Conservation (phyloP, 1,140 invertebrate genomes). For the Rhagoletis pomonella region DNA sequence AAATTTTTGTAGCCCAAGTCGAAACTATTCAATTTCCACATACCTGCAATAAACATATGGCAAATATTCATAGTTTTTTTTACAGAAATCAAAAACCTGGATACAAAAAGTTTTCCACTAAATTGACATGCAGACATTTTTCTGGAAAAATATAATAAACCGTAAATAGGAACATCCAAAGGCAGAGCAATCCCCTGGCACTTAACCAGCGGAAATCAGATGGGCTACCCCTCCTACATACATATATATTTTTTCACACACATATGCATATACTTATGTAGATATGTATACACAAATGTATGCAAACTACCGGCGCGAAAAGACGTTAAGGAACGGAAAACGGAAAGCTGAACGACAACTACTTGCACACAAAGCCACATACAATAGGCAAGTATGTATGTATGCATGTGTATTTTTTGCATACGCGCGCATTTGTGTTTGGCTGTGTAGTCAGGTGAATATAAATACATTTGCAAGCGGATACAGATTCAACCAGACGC, state of each 20-base stretch:
- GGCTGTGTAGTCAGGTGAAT: constrained; percentile 26
- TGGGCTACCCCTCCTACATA: background rate
- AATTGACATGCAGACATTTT: background rate
- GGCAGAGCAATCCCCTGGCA: constrained; percentile 15
- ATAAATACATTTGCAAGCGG: constrained; percentile 48
- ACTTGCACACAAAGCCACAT: background rate
- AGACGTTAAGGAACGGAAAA: constrained; percentile 18
- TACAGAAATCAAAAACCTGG: too few species aligned
- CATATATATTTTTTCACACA: too few species aligned
- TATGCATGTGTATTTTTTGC: background rate
- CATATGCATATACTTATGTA: too few species aligned
- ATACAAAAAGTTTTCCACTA: background rate
- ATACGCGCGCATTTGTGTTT: background rate
- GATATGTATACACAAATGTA: background rate
- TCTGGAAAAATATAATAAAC: background rate
- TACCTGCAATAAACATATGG: too few species aligned
- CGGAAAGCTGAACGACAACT: constrained; percentile 47
- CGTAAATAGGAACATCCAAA: background rate
- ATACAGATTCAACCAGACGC: constrained; percentile 51
- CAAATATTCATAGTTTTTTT: background rate
- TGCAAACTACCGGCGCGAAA: background rate
- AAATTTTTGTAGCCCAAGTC: too few species aligned
- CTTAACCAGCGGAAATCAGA: constrained; percentile 57
- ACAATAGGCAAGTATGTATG: background rate
- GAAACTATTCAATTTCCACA: too few species aligned